Evolutionary conservation across 2,888 invertebrate species (phyloP), one percentile per base, ranked within the genome.

Genomic region (Netelia fuscicornis): DNA sequence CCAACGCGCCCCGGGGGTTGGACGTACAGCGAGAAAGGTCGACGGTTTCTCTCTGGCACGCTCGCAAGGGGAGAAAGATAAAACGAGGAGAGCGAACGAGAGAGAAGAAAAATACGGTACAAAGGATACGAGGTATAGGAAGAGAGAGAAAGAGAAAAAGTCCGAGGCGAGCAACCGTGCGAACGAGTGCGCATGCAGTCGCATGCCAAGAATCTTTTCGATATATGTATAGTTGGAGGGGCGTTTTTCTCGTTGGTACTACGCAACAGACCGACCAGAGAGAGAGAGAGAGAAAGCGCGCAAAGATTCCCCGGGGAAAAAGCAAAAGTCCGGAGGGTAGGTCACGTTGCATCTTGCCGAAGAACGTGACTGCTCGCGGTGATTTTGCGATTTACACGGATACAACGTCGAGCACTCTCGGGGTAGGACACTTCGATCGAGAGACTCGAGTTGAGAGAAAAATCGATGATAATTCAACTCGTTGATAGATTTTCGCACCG

Each of bases 161-260:
- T 30, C 30, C 83, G 86, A 86, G 83, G 80, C 86, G 77, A 77
- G 77, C 72, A 77, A 83, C 86, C 87, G 84, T 82, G 84, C 86
- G 84, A 87, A 81, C 68, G 75, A 81, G 68, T 64, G 75, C 68
- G 81, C 79, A 72, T 77, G 71, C 81, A 81, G 80, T 77, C 72
- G 77, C 68, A 81, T 84, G 84, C 84, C 84, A 84, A 84, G 77
- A 84, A 78, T 81, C 81, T 74, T 58, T 37, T 65, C 71, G 30
- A 77, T 81, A 81, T 74, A 60, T 42, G 37, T 56, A 56, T 56
- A 71, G 20, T 52, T 48, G 64, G 64, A 71, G 54, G 81, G 62
- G 56, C 60, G 77, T 84, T 78, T 54, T 78, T 65, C 72, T 74
- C 81, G 68, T 84, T 77, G 48, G 52, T 44, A 60, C 58, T 76